Evolutionary conservation across 2,888 invertebrate genomes (phyloP).

Genomic region (Sarcophaga variegata): DNA sequence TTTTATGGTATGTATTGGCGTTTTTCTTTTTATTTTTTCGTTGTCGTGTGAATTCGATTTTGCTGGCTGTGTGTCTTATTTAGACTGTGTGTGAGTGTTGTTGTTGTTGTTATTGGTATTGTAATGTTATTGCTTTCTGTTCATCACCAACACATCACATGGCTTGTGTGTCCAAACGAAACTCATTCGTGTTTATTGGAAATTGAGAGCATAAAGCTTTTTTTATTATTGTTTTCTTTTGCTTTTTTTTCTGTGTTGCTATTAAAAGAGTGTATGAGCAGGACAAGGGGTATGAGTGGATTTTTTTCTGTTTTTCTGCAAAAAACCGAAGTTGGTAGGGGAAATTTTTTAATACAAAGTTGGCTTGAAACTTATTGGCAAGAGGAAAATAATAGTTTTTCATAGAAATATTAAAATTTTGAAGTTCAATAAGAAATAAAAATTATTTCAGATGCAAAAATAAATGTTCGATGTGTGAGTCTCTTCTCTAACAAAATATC

Average conservation of each 20-base stretch:
- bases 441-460: too few relatives aligned
- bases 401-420: background rate
- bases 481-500: too few relatives aligned
- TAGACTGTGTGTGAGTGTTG: slow-evolving; percentile 24
- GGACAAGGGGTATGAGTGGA: slow-evolving; percentile 50
- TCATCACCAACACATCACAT: slow-evolving; percentile 48
- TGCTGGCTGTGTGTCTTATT: slow-evolving; percentile 25
- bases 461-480: too few relatives aligned
- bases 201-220: slow-evolving; percentile 55
- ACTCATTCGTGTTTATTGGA: slow-evolving; percentile 53
- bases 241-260: background rate
- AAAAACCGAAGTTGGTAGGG: slow-evolving; percentile 25
- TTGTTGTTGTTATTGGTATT: slow-evolving; percentile 50
- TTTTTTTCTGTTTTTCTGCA: background rate
- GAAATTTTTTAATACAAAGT: slow-evolving; percentile 12
- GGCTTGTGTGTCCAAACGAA: slow-evolving; percentile 16
- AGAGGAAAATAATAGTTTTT: background rate
- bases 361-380: background rate
- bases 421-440: background rate
- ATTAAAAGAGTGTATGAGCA: slow-evolving; percentile 11
- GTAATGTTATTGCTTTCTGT: slow-evolving; percentile 64
- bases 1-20: slow-evolving; percentile 62
- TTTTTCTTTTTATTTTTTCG: slow-evolving; percentile 5
- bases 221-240: slow-evolving; percentile 2
- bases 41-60: slow-evolving; percentile 45